Evolutionary conservation across 2,888 invertebrate species (phyloP), one percentile per base, ranked within the genome.

Genomic region (Calephelis perditalis): DNA sequence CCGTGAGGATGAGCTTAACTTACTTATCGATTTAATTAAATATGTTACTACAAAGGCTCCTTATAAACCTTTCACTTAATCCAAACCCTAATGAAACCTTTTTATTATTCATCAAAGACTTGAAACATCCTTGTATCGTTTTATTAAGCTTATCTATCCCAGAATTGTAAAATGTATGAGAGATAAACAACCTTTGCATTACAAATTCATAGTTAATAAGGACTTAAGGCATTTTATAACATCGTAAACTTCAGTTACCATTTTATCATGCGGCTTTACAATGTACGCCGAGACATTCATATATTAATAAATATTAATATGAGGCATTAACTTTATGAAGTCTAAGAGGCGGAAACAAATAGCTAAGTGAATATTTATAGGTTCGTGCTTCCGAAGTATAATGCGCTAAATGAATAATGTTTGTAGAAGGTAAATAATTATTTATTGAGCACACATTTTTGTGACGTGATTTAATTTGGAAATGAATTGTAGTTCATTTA

Each of bases 251-350:
- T 82, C 73, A 83, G 78, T 86, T 83, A 82, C 73, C 76, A 82
- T 84, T 82, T 83, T 83, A 83, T 81, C 81, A 84, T 80, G 79
- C 70, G 73, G 78, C 78, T 80, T 82, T 73, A 75, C 72, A 74
- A 70, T 73, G 78, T 76, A 74, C 70, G 71, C 64, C 70, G 72
- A 77, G 77, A 76, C 75, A 79, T 81, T 78, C 79, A 76, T 81
- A 81, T 81, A 84, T 85, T 84, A 87, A 86, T 86, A 86, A 87
- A 87, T 86, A 86, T 82, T 84, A 87, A 87, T 87, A 84, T 80
- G 74, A 72, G 73, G 78, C 78, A 88, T 88, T 87, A 87, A 86
- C 81, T 86, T 88, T 84, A 89, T 75, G 84, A 81, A 79, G 81
- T 79, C 84, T 84, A 83, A 85, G 82, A 86, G 82, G 80, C 81